Conservation (phyloP, 2,888 invertebrate genomes). For the Drosophila diplacantha region DNA sequence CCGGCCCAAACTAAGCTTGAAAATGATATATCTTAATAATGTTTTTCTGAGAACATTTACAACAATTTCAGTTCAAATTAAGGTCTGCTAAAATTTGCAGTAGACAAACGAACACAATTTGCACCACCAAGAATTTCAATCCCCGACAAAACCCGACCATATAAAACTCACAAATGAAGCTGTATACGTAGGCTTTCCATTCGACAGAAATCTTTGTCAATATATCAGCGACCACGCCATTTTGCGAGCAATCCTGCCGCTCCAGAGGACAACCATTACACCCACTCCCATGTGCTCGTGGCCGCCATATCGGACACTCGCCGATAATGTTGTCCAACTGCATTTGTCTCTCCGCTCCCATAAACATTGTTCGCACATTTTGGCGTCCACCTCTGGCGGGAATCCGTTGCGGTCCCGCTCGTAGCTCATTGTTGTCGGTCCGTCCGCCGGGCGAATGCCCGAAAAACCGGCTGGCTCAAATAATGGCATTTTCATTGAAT, state of each 20-base stretch:
- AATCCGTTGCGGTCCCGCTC: slow-evolving; percentile 23
- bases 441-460: slow-evolving; percentile 2
- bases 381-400: slow-evolving; percentile 27
- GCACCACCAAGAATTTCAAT: background rate
- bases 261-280: slow-evolving; percentile 16
- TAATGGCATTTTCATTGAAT: slow-evolving; percentile 71
- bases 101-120: background rate
- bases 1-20: too few relatives aligned
- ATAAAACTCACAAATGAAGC: slow-evolving; percentile 21
- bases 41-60: too few relatives aligned
- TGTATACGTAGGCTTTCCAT: background rate
- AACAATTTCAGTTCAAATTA: background rate
- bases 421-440: slow-evolving; percentile 53
- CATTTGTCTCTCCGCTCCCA: slow-evolving; percentile 54
- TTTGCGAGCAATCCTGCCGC: slow-evolving; percentile 18
- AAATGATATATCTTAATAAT: too few relatives aligned
- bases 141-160: background rate
- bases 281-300: background rate
- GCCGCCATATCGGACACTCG: slow-evolving; percentile 32
- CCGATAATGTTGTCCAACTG: slow-evolving; percentile 62
- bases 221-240: slow-evolving; percentile 28
- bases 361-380: slow-evolving; percentile 62
- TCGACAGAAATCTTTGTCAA: slow-evolving; percentile 7
- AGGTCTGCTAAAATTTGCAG: background rate
- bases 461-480: slow-evolving; percentile 49